phyloP scores from a whole-genome alignment of 2,797 vertebrate species.

The Lemur catta region DNA sequence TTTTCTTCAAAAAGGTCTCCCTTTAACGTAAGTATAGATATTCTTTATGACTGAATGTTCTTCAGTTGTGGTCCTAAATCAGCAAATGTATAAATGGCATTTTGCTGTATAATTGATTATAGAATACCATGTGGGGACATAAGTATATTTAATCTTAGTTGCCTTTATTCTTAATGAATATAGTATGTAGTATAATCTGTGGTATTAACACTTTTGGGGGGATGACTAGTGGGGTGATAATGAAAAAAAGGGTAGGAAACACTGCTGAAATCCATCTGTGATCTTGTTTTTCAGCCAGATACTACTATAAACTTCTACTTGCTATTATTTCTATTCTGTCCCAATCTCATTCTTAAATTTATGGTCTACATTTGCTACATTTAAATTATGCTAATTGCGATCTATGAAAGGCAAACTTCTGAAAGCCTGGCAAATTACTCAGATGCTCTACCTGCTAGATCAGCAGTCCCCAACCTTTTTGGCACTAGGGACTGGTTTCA shows the following conservation, averaged over 20 bases:
- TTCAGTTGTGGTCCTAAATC: neutral
- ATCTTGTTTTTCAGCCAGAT: neutral
- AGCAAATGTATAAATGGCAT: neutral
- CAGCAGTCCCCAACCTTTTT: too few relatives aligned
- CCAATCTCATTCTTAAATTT: neutral
- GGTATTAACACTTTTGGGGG: neutral
- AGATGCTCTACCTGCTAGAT: neutral
- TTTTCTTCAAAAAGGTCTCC: neutral
- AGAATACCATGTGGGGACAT: constrained; percentile 1
- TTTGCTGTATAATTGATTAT: neutral
- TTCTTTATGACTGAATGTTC: neutral
- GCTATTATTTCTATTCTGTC: neutral
- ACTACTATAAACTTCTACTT: neutral
- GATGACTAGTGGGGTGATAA: neutral
- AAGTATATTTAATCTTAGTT: neutral
- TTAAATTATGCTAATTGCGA: neutral
- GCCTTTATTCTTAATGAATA: neutral
- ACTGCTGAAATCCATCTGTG: neutral
- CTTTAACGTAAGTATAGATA: neutral
- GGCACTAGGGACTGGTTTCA: too few relatives aligned
- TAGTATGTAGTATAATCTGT: neutral
- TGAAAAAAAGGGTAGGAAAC: neutral
- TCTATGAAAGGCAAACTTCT: neutral
- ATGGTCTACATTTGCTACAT: neutral
- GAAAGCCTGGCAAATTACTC: neutral